These are phyloP conservation scores for Archocentrus centrarchus DNA, from an alignment of 2,113 vertebrate species.

Conservation along the genomic window DNA sequence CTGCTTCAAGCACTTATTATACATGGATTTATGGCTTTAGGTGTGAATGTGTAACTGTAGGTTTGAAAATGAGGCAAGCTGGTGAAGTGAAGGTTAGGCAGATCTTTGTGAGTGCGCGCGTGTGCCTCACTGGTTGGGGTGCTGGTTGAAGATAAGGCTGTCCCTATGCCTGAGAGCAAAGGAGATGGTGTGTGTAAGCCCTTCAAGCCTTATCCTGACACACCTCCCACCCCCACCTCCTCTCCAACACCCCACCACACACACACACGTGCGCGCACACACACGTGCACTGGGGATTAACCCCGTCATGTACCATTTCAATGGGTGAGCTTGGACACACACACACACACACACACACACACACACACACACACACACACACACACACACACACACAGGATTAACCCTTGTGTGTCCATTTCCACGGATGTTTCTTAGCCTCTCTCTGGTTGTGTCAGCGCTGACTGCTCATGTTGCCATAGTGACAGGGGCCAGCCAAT, in stretches of 20 bases:
- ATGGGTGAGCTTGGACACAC: constrained; percentile 64
- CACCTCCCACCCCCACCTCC: constrained; percentile 66
- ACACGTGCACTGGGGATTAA: constrained; percentile 69
- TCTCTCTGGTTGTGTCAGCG: constrained; percentile 69
- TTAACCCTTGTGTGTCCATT: constrained; percentile 78
- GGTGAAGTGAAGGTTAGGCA: constrained; percentile 46
- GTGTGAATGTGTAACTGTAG: constrained; percentile 59
- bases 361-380: constrained; percentile 24
- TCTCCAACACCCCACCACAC: constrained; percentile 52
- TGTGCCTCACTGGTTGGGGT: constrained; percentile 58
- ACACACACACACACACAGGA: constrained; percentile 53
- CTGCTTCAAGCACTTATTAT: constrained; percentile 63
- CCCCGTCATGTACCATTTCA: constrained; percentile 77
- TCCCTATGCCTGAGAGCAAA: constrained; percentile 71
- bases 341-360: constrained; percentile 18
- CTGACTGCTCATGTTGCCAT: constrained; percentile 77
- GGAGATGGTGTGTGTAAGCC: constrained; percentile 75
- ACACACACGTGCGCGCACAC: constrained; percentile 27
- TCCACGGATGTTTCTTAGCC: constrained; percentile 72
- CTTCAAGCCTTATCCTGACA: constrained; percentile 75
- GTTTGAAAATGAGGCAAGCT: constrained; percentile 53
- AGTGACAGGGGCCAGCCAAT: constrained; percentile 72
- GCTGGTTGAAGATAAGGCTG: constrained; percentile 74
- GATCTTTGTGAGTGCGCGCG: constrained; percentile 38
- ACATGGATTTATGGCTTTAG: constrained; percentile 65